Conservation (phyloP, 2,888 invertebrate species). For the Xiphydria camelus region DNA sequence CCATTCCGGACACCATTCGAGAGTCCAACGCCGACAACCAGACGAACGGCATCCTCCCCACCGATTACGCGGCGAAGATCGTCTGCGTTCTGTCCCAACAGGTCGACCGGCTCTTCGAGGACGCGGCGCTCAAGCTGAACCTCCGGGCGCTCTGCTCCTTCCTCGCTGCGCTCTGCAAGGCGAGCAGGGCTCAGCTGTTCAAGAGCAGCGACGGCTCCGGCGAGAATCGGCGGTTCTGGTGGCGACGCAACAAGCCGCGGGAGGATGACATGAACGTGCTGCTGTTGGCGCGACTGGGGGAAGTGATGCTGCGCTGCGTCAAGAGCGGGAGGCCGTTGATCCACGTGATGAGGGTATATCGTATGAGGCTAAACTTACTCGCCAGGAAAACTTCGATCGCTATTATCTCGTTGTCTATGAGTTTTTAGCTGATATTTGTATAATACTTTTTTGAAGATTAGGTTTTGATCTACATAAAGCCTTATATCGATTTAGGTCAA, state of each 20-base stretch:
- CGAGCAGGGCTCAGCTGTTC: slow-evolving; percentile 76
- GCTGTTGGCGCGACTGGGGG: slow-evolving; percentile 82
- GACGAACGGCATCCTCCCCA: slow-evolving; percentile 67
- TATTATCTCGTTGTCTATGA: too few species aligned
- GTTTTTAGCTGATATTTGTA: too few species aligned
- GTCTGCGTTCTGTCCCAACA: slow-evolving; percentile 88
- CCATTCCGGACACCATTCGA: slow-evolving; percentile 70
- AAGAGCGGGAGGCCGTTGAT: slow-evolving; percentile 84
- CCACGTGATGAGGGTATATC: slow-evolving; percentile 85
- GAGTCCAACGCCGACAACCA: slow-evolving; percentile 62
- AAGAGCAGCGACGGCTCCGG: slow-evolving; percentile 44
- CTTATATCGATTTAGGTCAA: too few species aligned
- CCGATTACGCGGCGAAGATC: slow-evolving; percentile 83
- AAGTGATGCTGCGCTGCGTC: slow-evolving; percentile 85
- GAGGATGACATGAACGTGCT: slow-evolving; percentile 57
- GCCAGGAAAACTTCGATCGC: too few species aligned
- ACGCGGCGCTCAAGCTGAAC: slow-evolving; percentile 85
- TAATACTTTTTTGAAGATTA: too few species aligned
- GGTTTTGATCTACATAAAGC: too few species aligned
- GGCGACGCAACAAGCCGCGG: slow-evolving; percentile 51
- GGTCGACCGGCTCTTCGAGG: slow-evolving; percentile 88
- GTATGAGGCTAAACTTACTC: too few species aligned
- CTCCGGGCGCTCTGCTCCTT: slow-evolving; percentile 83
- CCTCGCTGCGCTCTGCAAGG: slow-evolving; percentile 77
- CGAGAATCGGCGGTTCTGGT: slow-evolving; percentile 50